phyloP scores from a whole-genome alignment of 2,888 invertebrate species.

The Eupithecia exiguata region DNA sequence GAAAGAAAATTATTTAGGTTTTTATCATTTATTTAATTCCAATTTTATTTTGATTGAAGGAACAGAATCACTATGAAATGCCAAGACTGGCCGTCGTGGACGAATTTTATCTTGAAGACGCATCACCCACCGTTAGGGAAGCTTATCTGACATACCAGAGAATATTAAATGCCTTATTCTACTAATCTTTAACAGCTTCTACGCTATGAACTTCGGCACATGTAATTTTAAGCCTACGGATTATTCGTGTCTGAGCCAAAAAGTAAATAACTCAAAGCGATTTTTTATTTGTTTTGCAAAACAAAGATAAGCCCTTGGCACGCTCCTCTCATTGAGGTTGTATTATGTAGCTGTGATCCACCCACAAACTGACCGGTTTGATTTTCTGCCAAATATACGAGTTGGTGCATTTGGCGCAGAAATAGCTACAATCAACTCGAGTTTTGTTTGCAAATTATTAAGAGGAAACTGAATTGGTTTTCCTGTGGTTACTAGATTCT shows the following conservation, averaged over 20 bases:
- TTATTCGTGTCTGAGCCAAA: background rate
- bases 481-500: background rate
- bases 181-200: too few relatives aligned
- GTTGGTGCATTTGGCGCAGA: conserved; percentile 38
- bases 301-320: conserved; percentile 37
- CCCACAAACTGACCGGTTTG: conserved; percentile 47
- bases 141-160: too few relatives aligned
- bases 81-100: too few relatives aligned
- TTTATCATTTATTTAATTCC: too few relatives aligned
- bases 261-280: conserved; percentile 5
- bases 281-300: conserved; percentile 28
- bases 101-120: too few relatives aligned
- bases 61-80: too few relatives aligned
- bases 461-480: conserved; percentile 3
- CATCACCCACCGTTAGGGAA: too few relatives aligned
- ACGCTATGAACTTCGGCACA: background rate
- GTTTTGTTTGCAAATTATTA: conserved; percentile 17
- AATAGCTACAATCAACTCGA: conserved; percentile 26
- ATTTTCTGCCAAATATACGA: conserved; percentile 48
- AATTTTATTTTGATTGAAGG: too few relatives aligned
- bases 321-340: conserved; percentile 29
- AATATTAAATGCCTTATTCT: too few relatives aligned
- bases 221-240: background rate
- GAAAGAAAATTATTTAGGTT: too few relatives aligned
- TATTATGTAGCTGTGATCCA: conserved; percentile 37